Evolutionary conservation across 2,888 invertebrate genomes (phyloP), one percentile per base, ranked within the genome.

Genomic region (Tinea pellionella): DNA sequence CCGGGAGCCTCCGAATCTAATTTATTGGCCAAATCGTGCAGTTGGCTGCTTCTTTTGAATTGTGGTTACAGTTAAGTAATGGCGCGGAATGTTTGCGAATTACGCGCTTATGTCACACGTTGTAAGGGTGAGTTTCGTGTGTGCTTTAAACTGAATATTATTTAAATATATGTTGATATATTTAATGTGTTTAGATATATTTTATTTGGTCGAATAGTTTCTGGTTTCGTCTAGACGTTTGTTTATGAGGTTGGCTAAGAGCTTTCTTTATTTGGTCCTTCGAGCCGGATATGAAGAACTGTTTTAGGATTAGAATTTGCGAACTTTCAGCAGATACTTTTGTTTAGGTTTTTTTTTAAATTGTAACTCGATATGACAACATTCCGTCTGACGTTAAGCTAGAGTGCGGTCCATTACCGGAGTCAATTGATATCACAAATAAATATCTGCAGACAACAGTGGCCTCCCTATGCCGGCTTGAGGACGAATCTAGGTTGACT

Each of bases 11-110:
- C 57, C 57, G 57, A 57, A 57, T 57, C 57, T 57, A 57, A 57
- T 57, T 57, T 57, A 57, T 57, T 57, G 57, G 15, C 32, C 57
- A 57, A 57, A 57, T 57, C 57, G 57, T 57, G 32, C 57, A 57
- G 32, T 32, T 32, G 57, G 32, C 15, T 57, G 32, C 57, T 30
- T 57, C 57, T 57, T 57, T 57, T 57, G 57, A 57, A 32, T 16
- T 32, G 32, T 57, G 57, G 57, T 32, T 57, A 24, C 53, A 19
- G 24, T 12, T 53, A 53, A 53, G 47, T 47, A 47, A 47, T 47
- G 47, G 13, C 24, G 9, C 24, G 4, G 9, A 24, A 24, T 53
- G n/a, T 24, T 16, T 18, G 53, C 19, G n/a, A 53, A 53, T n/a
- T 6, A 24, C 19, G 11, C 19, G 11, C 53, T 53, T 53, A 53